Percentiles rank a stretch among this genome's conserved stretches.
Conservation (phyloP, 2,888 invertebrate genomes). For the Scrobipalpa atriplicella region DNA sequence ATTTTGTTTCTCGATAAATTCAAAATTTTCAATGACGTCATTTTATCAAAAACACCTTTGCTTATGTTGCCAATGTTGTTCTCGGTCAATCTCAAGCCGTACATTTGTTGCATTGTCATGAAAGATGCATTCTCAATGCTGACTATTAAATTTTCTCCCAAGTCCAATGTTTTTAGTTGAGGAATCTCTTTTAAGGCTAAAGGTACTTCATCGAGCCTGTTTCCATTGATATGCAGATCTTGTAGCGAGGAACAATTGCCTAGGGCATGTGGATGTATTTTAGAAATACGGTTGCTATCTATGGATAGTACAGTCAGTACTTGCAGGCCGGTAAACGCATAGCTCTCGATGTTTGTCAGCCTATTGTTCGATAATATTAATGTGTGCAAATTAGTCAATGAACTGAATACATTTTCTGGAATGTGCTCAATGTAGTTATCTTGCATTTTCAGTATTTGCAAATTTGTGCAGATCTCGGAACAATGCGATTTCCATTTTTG, state of each 20-base stretch:
- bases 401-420: conserved; percentile 90
- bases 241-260: conserved; percentile 90
- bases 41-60: conserved; percentile 90
- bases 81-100: conserved; percentile 91
- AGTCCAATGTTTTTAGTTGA: conserved; percentile 89
- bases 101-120: conserved; percentile 89
- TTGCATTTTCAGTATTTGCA: conserved; percentile 91
- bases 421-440: conserved; percentile 90
- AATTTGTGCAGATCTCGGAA: conserved; percentile 90
- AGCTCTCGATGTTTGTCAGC: conserved; percentile 88
- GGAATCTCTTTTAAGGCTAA: conserved; percentile 88
- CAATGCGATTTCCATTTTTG: conserved; percentile 88
- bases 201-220: conserved; percentile 89
- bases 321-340: conserved; percentile 89
- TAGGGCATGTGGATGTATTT: conserved; percentile 88
- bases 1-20: conserved; percentile 93
- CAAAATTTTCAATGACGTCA: conserved; percentile 90
- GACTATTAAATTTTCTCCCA: conserved; percentile 93
- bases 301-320: conserved; percentile 89
- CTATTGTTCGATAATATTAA: conserved; percentile 92
- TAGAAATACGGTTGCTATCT: conserved; percentile 90
- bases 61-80: conserved; percentile 92
- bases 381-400: conserved; percentile 90
- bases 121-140: conserved; percentile 91
- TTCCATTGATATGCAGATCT: conserved; percentile 92